These are phyloP conservation scores for Pachymerium ferrugineum DNA, from an alignment of 2,888 invertebrate genomes.

Conservation along the genomic window DNA sequence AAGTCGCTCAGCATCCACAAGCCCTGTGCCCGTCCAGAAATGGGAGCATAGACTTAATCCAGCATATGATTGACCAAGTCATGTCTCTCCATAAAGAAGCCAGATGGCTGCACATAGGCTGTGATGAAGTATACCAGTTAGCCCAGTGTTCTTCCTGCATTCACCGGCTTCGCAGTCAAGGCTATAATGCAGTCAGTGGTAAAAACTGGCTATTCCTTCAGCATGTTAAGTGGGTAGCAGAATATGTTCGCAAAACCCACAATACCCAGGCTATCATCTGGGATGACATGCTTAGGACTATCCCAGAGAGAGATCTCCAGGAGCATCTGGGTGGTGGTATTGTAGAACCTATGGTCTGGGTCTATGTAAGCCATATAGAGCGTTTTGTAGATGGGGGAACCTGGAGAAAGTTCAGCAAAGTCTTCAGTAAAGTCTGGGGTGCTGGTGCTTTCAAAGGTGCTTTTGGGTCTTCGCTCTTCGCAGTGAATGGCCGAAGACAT, in stretches of 20 bases:
- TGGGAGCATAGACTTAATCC: slow-evolving; percentile 44
- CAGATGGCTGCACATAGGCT: slow-evolving; percentile 61
- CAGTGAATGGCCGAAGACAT: slow-evolving; percentile 62
- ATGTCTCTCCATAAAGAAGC: slow-evolving; percentile 43
- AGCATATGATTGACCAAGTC: slow-evolving; percentile 46
- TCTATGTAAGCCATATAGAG: slow-evolving; percentile 60
- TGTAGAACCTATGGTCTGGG: slow-evolving; percentile 55
- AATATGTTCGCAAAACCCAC: slow-evolving; percentile 57
- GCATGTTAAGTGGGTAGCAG: slow-evolving; percentile 58
- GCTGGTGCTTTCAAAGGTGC: slow-evolving; percentile 72
- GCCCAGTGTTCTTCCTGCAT: slow-evolving; percentile 61
- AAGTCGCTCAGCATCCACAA: slow-evolving; percentile 60
- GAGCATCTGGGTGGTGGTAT: slow-evolving; percentile 49
- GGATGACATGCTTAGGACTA: slow-evolving; percentile 73
- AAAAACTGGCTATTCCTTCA: slow-evolving; percentile 40
- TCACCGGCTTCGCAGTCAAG: slow-evolving; percentile 32
- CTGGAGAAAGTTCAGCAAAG: slow-evolving; percentile 63
- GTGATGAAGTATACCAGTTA: slow-evolving; percentile 68
- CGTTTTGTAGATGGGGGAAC: slow-evolving; percentile 47
- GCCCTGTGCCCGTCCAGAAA: slow-evolving; percentile 52
- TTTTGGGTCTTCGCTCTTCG: slow-evolving; percentile 63
- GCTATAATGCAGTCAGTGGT: not conserved
- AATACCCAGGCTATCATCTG: slow-evolving; percentile 63
- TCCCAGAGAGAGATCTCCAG: slow-evolving; percentile 58
- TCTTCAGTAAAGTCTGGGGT: slow-evolving; percentile 65